Percentiles rank a stretch among this genome's conserved stretches.
Evolutionary conservation across 2,797 vertebrate genomes (phyloP).

Genomic region (Sardinella longiceps): DNA sequence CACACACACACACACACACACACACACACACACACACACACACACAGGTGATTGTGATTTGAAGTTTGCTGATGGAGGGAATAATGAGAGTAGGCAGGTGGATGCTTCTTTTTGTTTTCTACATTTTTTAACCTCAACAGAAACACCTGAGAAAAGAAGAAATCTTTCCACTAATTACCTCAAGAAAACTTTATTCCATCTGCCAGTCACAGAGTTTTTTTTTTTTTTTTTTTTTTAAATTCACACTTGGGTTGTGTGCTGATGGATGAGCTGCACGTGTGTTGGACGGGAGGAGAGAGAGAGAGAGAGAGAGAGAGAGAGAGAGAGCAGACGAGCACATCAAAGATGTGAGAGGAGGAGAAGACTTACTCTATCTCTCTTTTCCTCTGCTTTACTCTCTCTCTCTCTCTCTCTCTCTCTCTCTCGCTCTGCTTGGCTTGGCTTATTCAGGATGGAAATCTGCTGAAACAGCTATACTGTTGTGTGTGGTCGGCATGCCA

Average conservation of each 20-base stretch:
- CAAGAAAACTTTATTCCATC: no score
- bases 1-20: conserved; percentile 9
- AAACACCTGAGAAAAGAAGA: no score
- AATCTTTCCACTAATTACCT: no score
- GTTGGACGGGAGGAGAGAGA: not conserved
- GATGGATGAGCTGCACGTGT: conserved; percentile 2
- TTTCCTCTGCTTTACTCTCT: not conserved
- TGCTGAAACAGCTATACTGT: no score
- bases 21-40: not conserved
- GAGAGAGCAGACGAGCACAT: not conserved
- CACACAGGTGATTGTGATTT: not conserved
- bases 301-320: not conserved
- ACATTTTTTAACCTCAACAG: no score
- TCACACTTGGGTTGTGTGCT: not conserved
- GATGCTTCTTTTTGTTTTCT: no score
- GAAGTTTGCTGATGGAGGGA: no score
- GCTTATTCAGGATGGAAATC: no score
- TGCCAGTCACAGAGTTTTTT: no score
- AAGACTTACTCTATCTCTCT: not conserved
- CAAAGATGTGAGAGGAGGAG: not conserved
- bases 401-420: not conserved
- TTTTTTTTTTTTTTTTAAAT: no score
- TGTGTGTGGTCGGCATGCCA: not conserved
- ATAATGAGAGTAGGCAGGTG: no score
- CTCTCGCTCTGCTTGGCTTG: not conserved